Conservation (phyloP, 2,888 invertebrate genomes). For the Pherbina coryleti region DNA sequence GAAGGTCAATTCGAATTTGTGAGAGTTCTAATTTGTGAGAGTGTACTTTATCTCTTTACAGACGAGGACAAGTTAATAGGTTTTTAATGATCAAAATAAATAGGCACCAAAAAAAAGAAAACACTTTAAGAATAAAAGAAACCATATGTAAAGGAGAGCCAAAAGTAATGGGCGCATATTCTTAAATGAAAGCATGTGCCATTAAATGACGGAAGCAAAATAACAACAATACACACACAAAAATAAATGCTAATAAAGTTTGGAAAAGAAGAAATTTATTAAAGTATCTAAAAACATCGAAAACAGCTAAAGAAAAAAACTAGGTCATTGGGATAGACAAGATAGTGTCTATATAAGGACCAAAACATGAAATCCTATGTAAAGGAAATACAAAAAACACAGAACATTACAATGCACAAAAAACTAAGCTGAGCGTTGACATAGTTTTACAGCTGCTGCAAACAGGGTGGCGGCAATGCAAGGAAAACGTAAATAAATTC, state of each 20-base stretch:
- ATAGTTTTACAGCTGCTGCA: not conserved
- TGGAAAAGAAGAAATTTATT: not conserved
- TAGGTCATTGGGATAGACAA: conserved; percentile 39
- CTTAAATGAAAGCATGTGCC: conserved; percentile 23
- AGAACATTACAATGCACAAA: not conserved
- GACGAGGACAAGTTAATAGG: too few species aligned
- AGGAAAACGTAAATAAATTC: too few species aligned
- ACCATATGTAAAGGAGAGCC: conserved; percentile 11
- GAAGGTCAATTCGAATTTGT: too few species aligned
- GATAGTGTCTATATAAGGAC: too few species aligned
- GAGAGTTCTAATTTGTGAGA: too few species aligned
- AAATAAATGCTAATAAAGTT: conserved; percentile 27
- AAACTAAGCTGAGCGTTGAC: not conserved
- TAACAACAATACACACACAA: not conserved
- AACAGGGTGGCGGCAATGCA: not conserved
- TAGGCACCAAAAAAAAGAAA: not conserved
- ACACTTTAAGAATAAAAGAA: conserved; percentile 14
- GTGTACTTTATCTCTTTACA: too few species aligned
- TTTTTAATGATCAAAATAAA: too few species aligned
- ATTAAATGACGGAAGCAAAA: conserved; percentile 8
- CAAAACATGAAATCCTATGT: not conserved
- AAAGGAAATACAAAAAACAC: not conserved
- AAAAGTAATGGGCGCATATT: not conserved
- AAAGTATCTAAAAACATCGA: not conserved
- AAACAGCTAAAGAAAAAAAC: conserved; percentile 4